Evolutionary conservation across 2,888 invertebrate species (phyloP), one percentile per base, ranked within the genome.

Genomic region (Agrotis puta): DNA sequence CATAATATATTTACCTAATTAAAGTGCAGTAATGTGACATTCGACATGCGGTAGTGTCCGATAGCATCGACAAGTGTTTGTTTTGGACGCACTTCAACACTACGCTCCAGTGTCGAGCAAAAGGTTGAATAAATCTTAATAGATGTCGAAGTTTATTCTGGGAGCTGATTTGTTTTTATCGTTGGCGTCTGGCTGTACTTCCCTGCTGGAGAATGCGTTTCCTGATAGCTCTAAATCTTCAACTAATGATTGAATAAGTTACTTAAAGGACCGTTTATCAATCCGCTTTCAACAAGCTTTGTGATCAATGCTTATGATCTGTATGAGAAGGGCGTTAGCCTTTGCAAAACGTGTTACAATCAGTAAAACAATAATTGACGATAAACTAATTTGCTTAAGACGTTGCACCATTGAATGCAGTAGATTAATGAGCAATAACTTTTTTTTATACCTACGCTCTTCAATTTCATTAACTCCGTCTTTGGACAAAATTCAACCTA

Each of bases 71-170:
- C 20, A 22, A 74, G 27, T 61, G 62, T 73, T 73, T 75, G 53
- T 73, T 62, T 53, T 62, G 58, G 63, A 59, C 16, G 64, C 58
- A 51, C 67, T 65, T 58, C 65, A 57, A 71, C 53, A 64, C 59
- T 11, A 53, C 63, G 56, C 56, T 70, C 48, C 47, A 47, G 27
- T 50, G 59, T 72, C 48, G 50, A 20, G 51, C 70, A 77, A 77
- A 73, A 73, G 70, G 58, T 77, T 14, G 43, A 57, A 65, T 65
- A 58, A 78, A 73, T 61, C 66, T 57, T 65, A 57, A 56, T 45
- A 33, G 53, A 45, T 50, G 47, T 74, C 53, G 70, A 74, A 58
- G 48, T 22, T 5, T 73, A 77, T 73, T 77, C 39, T 70, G 24
- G 16, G 69, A 20, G 24, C 33, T 24, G 9, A 14, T 57, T 73